Percentiles rank a stretch among this genome's conserved stretches.
Evolutionary conservation across 2,797 vertebrate species (phyloP).

Genomic region (Dendrocincla tyrannina): DNA sequence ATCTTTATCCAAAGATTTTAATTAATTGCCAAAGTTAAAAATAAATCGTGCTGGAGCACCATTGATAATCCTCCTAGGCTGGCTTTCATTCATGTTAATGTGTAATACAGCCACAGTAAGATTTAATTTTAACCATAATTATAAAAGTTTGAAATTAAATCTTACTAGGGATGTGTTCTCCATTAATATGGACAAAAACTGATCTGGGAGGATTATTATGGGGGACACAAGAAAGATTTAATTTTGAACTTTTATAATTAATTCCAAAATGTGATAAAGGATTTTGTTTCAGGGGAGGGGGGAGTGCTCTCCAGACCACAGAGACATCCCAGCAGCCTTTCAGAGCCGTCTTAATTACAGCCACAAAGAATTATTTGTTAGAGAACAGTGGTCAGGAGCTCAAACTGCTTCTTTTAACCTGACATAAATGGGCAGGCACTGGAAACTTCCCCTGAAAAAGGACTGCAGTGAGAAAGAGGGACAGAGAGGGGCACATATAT

Average conservation of each 20-base stretch:
- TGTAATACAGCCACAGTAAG: slow-evolving; percentile 78
- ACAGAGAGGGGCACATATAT: accelerated
- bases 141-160: slow-evolving; percentile 84
- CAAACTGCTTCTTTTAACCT: slow-evolving; percentile 30
- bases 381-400: slow-evolving; percentile 48
- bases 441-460: background rate
- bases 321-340: slow-evolving; percentile 52
- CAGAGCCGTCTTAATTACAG: slow-evolving; percentile 53
- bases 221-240: slow-evolving; percentile 80
- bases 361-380: slow-evolving; percentile 60
- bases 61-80: slow-evolving; percentile 76
- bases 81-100: slow-evolving; percentile 78
- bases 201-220: slow-evolving; percentile 80
- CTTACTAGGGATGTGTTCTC: slow-evolving; percentile 76
- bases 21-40: slow-evolving; percentile 80
- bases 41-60: slow-evolving; percentile 72
- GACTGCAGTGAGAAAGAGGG: background rate
- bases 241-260: slow-evolving; percentile 83
- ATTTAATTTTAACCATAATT: slow-evolving; percentile 85
- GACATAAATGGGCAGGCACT: slow-evolving; percentile 18
- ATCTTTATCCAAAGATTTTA: slow-evolving; percentile 74
- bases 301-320: slow-evolving; percentile 57
- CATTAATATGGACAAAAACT: slow-evolving; percentile 81
- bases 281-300: slow-evolving; percentile 74
- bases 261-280: slow-evolving; percentile 79